Conservation (phyloP, 2,888 invertebrate species). For the Chirona hameri region DNA sequence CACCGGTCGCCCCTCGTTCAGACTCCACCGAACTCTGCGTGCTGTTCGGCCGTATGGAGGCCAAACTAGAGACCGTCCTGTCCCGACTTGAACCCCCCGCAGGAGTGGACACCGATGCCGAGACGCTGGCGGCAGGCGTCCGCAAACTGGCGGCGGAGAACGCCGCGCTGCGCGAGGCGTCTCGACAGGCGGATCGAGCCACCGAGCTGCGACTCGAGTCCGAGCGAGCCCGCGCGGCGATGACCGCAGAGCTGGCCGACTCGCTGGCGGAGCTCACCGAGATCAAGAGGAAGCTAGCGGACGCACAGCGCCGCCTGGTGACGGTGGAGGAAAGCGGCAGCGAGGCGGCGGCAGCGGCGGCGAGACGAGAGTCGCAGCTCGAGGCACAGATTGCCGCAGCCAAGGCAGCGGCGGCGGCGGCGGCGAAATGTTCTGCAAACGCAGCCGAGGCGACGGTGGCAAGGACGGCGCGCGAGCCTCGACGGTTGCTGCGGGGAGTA, state of each 20-base stretch:
- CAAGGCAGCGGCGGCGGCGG: too few relatives aligned
- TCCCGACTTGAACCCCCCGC: neutral
- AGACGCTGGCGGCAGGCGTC: neutral
- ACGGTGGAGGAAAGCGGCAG: neutral
- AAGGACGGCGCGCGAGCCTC: neutral
- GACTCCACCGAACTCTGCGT: neutral
- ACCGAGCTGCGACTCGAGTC: neutral
- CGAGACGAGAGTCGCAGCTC: neutral
- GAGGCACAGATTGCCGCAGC: too few relatives aligned
- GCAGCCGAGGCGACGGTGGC: neutral
- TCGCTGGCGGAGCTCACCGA: neutral
- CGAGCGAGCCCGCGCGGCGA: neutral
- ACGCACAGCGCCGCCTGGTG: neutral
- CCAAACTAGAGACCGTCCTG: neutral
- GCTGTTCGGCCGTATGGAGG: neutral
- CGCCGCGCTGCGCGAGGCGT: neutral
- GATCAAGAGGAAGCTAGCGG: neutral
- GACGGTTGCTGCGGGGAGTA: neutral
- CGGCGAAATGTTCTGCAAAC: neutral
- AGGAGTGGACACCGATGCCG: neutral
- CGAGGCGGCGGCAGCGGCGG: neutral
- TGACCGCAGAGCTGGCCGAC: neutral
- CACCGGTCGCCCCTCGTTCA: neutral
- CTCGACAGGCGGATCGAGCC: neutral
- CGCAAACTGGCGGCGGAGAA: neutral